Conservation (phyloP, 2,888 invertebrate genomes). For the Lasioglossum marginatum region DNA sequence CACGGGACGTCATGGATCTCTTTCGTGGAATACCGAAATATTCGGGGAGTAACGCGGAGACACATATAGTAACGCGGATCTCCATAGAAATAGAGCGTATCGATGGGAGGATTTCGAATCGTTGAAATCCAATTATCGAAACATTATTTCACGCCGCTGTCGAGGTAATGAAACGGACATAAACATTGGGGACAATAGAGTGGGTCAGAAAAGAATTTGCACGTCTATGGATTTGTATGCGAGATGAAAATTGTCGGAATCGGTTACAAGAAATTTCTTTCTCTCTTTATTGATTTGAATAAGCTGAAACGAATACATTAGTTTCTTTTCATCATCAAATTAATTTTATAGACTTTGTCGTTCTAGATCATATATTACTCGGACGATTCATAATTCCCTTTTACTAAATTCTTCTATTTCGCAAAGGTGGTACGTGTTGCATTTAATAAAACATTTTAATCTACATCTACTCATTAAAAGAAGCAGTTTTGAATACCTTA, state of each 20-base stretch:
- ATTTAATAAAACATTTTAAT: neutral
- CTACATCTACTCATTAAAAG: too few relatives aligned
- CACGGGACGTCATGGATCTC: constrained; percentile 5
- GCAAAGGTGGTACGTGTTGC: neutral
- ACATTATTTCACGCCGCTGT: neutral
- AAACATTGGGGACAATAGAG: neutral
- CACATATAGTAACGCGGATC: too few relatives aligned
- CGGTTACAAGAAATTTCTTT: neutral
- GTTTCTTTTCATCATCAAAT: neutral
- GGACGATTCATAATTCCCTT: neutral
- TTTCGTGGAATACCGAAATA: neutral
- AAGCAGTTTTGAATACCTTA: too few relatives aligned
- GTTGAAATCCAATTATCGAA: neutral
- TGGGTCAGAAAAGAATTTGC: neutral
- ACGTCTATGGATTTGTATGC: neutral
- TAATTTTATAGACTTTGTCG: neutral
- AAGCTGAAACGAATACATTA: neutral
- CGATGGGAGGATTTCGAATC: neutral
- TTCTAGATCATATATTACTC: neutral
- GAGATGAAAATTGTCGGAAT: neutral
- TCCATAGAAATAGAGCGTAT: neutral
- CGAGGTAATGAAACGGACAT: neutral
- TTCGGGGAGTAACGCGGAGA: neutral
- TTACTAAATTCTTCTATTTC: neutral
- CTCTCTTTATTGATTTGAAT: neutral